Evolutionary conservation across 64 coral and sea anemone species (phyloP).

Genomic region (Porites australiensis): DNA sequence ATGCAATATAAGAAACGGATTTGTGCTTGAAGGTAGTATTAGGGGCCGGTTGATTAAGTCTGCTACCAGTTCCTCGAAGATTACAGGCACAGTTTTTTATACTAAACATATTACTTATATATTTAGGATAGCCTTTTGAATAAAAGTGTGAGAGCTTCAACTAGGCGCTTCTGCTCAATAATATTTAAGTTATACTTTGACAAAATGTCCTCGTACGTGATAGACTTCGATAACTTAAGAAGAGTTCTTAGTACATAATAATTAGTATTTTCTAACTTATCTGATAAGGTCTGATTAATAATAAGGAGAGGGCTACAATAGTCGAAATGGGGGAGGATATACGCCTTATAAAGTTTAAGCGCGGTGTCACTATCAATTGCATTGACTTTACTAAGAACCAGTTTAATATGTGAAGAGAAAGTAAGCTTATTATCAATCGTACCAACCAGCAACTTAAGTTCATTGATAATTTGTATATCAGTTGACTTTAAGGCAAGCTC

Average conservation of each 20-base stretch:
- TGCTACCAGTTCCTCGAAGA: not conserved
- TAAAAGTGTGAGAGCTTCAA: no score
- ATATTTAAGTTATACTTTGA: no score
- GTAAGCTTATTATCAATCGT: conserved; percentile 21
- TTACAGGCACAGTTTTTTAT: not conserved
- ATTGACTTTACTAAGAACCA: conserved; percentile 11
- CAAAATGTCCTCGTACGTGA: no score
- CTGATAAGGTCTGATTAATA: not conserved
- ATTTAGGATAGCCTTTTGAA: not conserved
- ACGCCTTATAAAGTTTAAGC: conserved; percentile 15
- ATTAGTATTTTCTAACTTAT: conserved; percentile 21
- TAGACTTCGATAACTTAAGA: no score
- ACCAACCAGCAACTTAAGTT: conserved; percentile 26
- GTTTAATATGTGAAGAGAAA: conserved; percentile 27
- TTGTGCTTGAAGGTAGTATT: not conserved
- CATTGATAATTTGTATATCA: not conserved
- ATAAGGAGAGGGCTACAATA: conserved; percentile 31
- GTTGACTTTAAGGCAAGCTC: not conserved
- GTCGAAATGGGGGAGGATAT: conserved; percentile 5
- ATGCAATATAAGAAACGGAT: not conserved
- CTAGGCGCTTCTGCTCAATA: no score
- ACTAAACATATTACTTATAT: no score
- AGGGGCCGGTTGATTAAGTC: not conserved
- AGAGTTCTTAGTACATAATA: not conserved
- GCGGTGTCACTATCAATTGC: conserved; percentile 23